phyloP scores from a whole-genome alignment of 2,113 vertebrate species.

The Rhinichthys klamathensis region DNA sequence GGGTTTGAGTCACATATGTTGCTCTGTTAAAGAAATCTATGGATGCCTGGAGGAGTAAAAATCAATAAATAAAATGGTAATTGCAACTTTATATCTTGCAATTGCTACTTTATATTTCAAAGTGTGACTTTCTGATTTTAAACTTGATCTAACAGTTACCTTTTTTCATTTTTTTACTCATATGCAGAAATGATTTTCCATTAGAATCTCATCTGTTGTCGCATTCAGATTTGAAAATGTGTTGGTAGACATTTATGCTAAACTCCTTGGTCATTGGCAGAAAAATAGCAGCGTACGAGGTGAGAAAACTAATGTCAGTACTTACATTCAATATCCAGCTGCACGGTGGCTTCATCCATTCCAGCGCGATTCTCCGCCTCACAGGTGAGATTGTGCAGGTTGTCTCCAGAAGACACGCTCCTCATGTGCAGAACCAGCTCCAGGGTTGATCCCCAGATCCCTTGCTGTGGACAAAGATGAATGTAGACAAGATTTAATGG shows the following conservation, averaged over 20 bases:
- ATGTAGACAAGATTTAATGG: not conserved
- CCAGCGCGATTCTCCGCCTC: constrained; percentile 80
- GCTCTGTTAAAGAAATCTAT: not conserved
- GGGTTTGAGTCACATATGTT: not conserved
- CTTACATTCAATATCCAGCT: constrained; percentile 82
- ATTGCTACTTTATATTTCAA: not conserved
- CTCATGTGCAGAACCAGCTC: constrained; percentile 70
- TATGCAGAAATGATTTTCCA: too few species aligned
- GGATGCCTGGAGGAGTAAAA: not conserved
- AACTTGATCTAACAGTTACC: not conserved
- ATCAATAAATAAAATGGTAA: too few species aligned
- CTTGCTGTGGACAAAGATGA: constrained; percentile 60
- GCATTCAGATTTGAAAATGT: not conserved
- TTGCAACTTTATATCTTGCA: not conserved
- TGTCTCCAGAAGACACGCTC: constrained; percentile 74
- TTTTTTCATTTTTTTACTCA: too few species aligned
- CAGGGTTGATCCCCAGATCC: constrained; percentile 61
- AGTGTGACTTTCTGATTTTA: not conserved
- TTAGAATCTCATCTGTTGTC: not conserved
- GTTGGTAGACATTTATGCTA: not conserved
- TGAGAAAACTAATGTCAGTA: not conserved
- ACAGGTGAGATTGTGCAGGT: constrained; percentile 79
- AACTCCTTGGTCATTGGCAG: not conserved
- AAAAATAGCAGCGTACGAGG: not conserved
- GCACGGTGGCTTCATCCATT: constrained; percentile 71